A percentile compares a stretch with the other conserved stretches of the same genome.
Conservation (phyloP, 2,888 invertebrate genomes). For the Crioceris asparagi region DNA sequence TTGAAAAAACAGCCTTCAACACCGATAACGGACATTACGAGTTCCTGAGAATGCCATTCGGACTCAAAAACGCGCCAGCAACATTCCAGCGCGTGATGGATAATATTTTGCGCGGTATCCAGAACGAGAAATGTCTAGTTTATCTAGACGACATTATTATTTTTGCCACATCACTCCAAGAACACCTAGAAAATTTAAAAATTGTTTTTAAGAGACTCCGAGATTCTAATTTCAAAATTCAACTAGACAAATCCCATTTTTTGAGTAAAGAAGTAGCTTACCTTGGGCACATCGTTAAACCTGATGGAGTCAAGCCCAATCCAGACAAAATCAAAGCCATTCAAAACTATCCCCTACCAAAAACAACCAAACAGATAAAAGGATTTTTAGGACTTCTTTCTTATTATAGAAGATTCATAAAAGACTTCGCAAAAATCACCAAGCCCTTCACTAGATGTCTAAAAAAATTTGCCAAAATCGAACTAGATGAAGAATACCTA, state of each 20-base stretch:
- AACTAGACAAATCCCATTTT: constrained; percentile 14
- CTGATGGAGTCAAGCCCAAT: constrained; percentile 15
- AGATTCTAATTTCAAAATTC: constrained; percentile 17
- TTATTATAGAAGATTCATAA: constrained; percentile 17
- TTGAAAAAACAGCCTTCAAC: not conserved
- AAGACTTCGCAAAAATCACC: constrained; percentile 15
- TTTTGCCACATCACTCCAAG: not conserved
- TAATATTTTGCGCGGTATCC: not conserved
- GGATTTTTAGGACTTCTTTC: constrained; percentile 14
- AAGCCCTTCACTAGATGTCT: constrained; percentile 14
- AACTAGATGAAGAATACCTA: constrained; percentile 9
- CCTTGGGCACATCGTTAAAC: constrained; percentile 13
- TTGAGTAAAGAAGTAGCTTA: constrained; percentile 13
- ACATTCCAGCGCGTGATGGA: not conserved
- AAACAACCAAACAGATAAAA: constrained; percentile 17
- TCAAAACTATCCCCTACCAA: constrained; percentile 16
- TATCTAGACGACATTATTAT: not conserved
- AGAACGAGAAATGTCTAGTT: not conserved
- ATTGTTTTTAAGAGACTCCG: no score
- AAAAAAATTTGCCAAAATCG: constrained; percentile 12
- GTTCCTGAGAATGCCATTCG: not conserved
- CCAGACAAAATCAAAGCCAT: constrained; percentile 15
- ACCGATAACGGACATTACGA: not conserved
- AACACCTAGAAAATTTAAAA: constrained; percentile 3
- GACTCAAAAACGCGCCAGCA: not conserved